Evolutionary conservation across 2,113 vertebrate genomes (phyloP).

Genomic region (Psittacus erithacus): DNA sequence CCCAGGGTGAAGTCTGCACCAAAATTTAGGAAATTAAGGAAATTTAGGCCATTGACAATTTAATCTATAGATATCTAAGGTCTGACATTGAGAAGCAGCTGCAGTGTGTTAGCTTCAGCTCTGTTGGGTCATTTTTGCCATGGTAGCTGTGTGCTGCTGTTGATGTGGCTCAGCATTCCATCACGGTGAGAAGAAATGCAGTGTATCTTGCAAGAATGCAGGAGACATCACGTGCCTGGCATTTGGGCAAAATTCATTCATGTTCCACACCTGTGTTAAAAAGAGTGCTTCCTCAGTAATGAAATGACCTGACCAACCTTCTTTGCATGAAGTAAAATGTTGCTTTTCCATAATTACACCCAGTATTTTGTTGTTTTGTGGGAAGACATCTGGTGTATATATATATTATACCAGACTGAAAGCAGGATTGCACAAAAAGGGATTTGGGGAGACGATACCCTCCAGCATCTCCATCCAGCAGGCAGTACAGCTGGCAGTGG

Average conservation of each 20-base stretch:
- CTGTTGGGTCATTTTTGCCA: not conserved
- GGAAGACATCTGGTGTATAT: not conserved
- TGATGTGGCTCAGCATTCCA: not conserved
- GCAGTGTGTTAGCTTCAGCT: not conserved
- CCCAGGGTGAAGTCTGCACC: not conserved
- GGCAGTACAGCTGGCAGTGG: not conserved
- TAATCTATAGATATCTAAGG: not conserved
- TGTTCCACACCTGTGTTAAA: not conserved
- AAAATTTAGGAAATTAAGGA: not conserved
- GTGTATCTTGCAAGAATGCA: not conserved
- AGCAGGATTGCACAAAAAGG: not conserved
- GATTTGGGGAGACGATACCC: not conserved
- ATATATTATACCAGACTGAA: not conserved
- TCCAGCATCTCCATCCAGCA: constrained; percentile 27
- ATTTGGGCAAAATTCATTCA: constrained; percentile 12
- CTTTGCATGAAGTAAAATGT: not conserved
- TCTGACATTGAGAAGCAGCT: not conserved
- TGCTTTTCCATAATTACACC: not conserved
- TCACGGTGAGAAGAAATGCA: not conserved
- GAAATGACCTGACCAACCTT: not conserved
- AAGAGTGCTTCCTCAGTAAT: not conserved
- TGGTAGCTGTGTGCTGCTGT: not conserved
- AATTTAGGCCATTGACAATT: not conserved
- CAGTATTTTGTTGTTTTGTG: not conserved
- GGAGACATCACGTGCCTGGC: not conserved